Evolutionary conservation across 2,888 invertebrate genomes (phyloP), one percentile per base, ranked within the genome.

Genomic region (Ellobium chinense): DNA sequence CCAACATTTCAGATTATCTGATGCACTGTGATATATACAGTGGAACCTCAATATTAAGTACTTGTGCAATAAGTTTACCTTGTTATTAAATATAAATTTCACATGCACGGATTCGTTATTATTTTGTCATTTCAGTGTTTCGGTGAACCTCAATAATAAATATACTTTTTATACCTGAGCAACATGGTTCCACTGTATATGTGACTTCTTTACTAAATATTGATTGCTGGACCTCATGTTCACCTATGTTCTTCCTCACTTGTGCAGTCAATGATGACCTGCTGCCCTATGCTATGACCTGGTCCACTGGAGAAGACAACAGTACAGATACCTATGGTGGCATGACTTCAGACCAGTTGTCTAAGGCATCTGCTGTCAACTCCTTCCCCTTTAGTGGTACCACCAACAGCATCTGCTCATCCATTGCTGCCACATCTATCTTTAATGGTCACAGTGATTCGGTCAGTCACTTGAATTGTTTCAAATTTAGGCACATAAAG

Each of bases 231-330:
- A 18, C 24, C 4, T 58, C 4, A 58, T 58, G 24, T 58, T n/a
- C n/a, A 5, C 24, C 58, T 58, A 7, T 58, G 4, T 18, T 21
- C 7, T 58, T n/a, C 24, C 7, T 14, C 12, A 1, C 24, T 21
- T 24, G 9, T 58, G 34, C 29, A 74, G 74, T 62, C 5, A 74
- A 62, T 74, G 74, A 74, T 5, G 74, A 74, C 46, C 29, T 46
- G 5, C 21, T 24, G 27, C 18, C 34, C 2, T 62, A 74, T 39
- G 3, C 24, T 4, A 39, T 39, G 18, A 74, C 37, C 27, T 74
- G 74, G 74, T 74, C 63, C 37, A 37, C 37, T 21, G 74, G 74
- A 39, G 74, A 74, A 12, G 63, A 62, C 4, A 29, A 29, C 24
- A 7, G 18, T 14, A 14, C 14, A 29, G 74, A 29, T 31, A 29